Conservation (phyloP, 2,797 vertebrate species). For the Smutsia temminckii region DNA sequence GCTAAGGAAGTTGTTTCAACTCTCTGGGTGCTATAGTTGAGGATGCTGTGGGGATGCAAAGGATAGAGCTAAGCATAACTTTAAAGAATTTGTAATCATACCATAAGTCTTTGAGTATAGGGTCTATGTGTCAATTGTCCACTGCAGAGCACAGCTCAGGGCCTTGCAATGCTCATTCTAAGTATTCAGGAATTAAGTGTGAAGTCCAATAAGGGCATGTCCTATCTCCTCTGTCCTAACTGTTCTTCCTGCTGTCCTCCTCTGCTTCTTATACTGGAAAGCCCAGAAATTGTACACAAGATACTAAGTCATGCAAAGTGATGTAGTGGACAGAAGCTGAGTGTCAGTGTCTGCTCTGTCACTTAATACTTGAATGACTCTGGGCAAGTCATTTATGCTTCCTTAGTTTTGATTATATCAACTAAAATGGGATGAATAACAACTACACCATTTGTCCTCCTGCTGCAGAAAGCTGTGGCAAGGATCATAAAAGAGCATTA, state of each 20-base stretch:
- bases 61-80: neutral
- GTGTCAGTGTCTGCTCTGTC: conserved; percentile 31
- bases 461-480: neutral
- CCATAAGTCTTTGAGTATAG: neutral
- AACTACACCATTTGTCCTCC: neutral
- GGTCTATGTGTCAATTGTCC: neutral
- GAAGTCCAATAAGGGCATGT: neutral
- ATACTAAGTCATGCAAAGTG: neutral
- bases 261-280: neutral
- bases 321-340: neutral
- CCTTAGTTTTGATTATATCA: conserved; percentile 37
- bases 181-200: neutral
- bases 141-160: neutral
- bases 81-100: neutral
- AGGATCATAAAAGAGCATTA: neutral
- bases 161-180: neutral
- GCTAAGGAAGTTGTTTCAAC: neutral
- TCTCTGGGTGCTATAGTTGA: neutral
- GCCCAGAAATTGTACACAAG: neutral
- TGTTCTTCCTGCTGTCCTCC: neutral
- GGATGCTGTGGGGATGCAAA: neutral
- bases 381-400: conserved; percentile 32
- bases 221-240: neutral
- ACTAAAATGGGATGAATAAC: neutral
- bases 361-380: conserved; percentile 34